phyloP scores from a whole-genome alignment of 2,888 invertebrate genomes.

The Pristionchus maxplancki region DNA sequence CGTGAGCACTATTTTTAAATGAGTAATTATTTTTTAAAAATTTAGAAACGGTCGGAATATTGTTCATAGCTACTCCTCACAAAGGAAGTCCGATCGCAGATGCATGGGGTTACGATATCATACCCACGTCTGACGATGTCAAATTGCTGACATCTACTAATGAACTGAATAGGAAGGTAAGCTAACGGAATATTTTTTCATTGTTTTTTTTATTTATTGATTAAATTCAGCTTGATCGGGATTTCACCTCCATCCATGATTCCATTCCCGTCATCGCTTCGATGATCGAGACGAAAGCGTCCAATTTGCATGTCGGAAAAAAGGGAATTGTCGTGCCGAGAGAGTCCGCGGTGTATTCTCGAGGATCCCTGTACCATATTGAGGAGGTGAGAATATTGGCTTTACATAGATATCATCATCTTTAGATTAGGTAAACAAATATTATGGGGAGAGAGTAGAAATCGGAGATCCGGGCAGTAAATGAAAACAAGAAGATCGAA shows the following conservation, averaged over 20 bases:
- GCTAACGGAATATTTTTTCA: too few species aligned
- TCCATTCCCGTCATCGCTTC: conserved; percentile 69
- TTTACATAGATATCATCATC: background rate
- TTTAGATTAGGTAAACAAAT: too few species aligned
- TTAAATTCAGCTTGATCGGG: conserved; percentile 65
- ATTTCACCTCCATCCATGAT: conserved; percentile 63
- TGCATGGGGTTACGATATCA: conserved; percentile 62
- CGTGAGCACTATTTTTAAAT: background rate
- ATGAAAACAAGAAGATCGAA: too few species aligned
- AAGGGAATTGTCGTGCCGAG: conserved; percentile 68
- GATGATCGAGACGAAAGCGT: conserved; percentile 69
- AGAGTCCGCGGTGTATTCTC: conserved; percentile 70
- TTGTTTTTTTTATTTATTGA: background rate
- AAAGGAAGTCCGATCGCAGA: conserved; percentile 71
- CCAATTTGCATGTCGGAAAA: conserved; percentile 64
- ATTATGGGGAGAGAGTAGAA: too few species aligned
- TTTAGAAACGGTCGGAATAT: conserved; percentile 63
- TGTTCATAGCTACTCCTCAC: conserved; percentile 75
- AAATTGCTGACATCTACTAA: conserved; percentile 65
- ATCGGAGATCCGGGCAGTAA: too few species aligned
- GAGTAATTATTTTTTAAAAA: background rate
- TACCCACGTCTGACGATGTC: conserved; percentile 71
- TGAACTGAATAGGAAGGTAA: conserved; percentile 65
- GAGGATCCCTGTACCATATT: conserved; percentile 69
- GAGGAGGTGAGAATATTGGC: conserved; percentile 56